Conservation (phyloP, 2,113 vertebrate genomes). For the Columba janthina region DNA sequence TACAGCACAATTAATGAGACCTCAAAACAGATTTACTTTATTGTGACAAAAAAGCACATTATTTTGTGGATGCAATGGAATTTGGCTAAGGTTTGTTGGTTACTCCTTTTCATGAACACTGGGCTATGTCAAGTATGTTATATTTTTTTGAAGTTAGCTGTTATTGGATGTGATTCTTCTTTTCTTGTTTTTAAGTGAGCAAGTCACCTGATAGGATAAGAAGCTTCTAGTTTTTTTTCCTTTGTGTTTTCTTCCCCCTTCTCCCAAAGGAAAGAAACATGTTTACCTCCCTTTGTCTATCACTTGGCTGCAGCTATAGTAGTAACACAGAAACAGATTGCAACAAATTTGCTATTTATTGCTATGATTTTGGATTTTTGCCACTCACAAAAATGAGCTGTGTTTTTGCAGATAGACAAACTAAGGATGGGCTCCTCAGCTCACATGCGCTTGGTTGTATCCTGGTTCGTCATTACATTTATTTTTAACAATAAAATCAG, state of each 20-base stretch:
- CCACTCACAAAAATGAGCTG: neutral
- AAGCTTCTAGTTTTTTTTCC: neutral
- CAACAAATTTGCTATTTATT: conserved; percentile 49
- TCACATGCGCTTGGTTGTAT: neutral
- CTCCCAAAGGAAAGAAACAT: neutral
- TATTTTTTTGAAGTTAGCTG: neutral
- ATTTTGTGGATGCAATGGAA: neutral
- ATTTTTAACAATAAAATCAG: conserved; percentile 53
- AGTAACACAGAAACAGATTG: conserved; percentile 60
- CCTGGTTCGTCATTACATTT: conserved; percentile 10
- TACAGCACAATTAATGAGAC: conserved; percentile 14
- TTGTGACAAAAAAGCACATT: neutral
- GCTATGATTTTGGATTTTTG: conserved; percentile 44
- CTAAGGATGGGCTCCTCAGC: neutral
- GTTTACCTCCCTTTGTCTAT: conserved; percentile 50
- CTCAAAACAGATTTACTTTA: conserved; percentile 15
- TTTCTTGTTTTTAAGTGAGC: neutral
- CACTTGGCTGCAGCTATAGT: conserved; percentile 24
- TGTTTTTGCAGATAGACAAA: conserved; percentile 7
- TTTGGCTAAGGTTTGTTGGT: neutral
- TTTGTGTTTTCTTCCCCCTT: rapidly evolving
- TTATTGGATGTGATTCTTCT: neutral
- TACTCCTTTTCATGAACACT: neutral
- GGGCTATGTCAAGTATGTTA: neutral
- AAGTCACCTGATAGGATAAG: neutral